Conservation (phyloP, 2,797 vertebrate species). For the Scarus forsteni region DNA sequence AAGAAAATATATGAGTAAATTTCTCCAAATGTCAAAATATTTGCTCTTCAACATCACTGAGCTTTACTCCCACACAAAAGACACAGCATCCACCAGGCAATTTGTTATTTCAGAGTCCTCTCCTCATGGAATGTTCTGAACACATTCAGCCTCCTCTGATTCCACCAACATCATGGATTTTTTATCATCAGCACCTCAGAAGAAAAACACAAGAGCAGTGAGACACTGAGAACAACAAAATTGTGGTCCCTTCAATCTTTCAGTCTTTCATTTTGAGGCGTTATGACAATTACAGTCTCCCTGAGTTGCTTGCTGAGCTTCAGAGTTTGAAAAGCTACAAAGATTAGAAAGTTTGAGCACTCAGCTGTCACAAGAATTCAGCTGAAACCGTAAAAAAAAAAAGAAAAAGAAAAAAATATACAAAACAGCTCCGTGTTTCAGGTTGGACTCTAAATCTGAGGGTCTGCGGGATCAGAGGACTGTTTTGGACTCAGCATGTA, state of each 20-base stretch:
- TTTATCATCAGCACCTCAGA: background rate
- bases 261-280: slow-evolving; percentile 12
- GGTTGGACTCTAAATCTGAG: background rate
- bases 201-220: background rate
- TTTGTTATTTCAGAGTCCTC: background rate
- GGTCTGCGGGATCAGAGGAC: slow-evolving; percentile 5
- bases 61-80: background rate
- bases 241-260: background rate
- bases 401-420: no score
- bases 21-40: background rate
- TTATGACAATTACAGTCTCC: slow-evolving; percentile 26
- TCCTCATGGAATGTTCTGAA: slow-evolving; percentile 3
- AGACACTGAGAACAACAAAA: background rate
- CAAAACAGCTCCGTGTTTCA: background rate
- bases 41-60: background rate
- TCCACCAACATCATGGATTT: background rate
- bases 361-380: slow-evolving; percentile 6
- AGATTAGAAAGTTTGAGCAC: slow-evolving; percentile 10
- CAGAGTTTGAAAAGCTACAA: background rate
- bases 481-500: background rate
- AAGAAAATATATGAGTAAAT: background rate
- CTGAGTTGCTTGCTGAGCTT: background rate
- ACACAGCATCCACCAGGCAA: slow-evolving; percentile 2
- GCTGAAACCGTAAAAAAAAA: background rate
- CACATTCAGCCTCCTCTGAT: slow-evolving; percentile 3